These are phyloP conservation scores for Zele albiditarsus DNA, from an alignment of 2,888 invertebrate species.

Conservation along the genomic window DNA sequence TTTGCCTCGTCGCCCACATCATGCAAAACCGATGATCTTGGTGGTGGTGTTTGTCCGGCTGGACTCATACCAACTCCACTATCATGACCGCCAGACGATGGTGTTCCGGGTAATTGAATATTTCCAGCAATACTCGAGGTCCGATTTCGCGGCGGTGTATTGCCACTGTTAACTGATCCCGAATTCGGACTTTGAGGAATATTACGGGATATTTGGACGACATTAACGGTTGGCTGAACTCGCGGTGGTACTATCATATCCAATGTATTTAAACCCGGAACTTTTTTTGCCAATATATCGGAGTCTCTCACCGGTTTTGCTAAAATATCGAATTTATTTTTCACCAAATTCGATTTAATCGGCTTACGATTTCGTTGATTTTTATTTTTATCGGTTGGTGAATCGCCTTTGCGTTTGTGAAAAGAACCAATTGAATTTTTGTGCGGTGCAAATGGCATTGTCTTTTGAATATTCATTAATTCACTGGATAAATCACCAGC, in stretches of 20 bases:
- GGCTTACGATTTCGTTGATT: slow-evolving; percentile 50
- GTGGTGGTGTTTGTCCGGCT: slow-evolving; percentile 69
- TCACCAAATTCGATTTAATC: slow-evolving; percentile 55
- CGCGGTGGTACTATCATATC: slow-evolving; percentile 77
- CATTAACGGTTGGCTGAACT: slow-evolving; percentile 75
- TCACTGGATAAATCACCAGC: slow-evolving; percentile 65
- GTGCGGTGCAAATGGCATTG: slow-evolving; percentile 63
- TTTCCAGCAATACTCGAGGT: slow-evolving; percentile 63
- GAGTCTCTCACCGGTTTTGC: slow-evolving; percentile 66
- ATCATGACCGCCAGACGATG: slow-evolving; percentile 70
- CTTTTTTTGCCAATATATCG: slow-evolving; percentile 73
- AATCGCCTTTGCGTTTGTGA: slow-evolving; percentile 60
- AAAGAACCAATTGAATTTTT: slow-evolving; percentile 61
- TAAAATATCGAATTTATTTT: slow-evolving; percentile 64
- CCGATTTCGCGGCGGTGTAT: slow-evolving; percentile 67
- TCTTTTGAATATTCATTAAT: slow-evolving; percentile 66
- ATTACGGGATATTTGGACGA: slow-evolving; percentile 76
- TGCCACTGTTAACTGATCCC: slow-evolving; percentile 64
- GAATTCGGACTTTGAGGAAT: slow-evolving; percentile 68
- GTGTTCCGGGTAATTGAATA: slow-evolving; percentile 68
- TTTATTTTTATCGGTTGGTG: slow-evolving; percentile 27
- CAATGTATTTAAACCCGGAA: slow-evolving; percentile 77
- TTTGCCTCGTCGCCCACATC: slow-evolving; percentile 69
- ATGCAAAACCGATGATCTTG: slow-evolving; percentile 65
- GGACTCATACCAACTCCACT: slow-evolving; percentile 71